phyloP scores from a whole-genome alignment of 1,140 invertebrate genomes.

The Tetraneura akinire region DNA sequence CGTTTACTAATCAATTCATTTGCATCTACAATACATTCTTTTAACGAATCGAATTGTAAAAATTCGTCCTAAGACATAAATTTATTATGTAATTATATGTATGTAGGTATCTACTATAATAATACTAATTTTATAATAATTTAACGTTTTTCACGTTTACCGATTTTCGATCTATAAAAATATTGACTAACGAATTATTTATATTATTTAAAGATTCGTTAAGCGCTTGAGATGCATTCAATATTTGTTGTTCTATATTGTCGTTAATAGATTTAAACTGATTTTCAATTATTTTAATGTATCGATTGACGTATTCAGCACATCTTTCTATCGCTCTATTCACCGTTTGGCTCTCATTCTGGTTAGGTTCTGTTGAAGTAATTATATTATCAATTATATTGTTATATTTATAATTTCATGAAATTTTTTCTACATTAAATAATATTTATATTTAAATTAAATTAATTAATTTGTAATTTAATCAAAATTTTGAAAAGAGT shows the following conservation, averaged over 20 bases:
- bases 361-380: neutral
- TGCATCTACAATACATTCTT: neutral
- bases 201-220: neutral
- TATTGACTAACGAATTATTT: neutral
- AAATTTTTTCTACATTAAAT: too few relatives aligned
- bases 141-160: neutral
- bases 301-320: neutral
- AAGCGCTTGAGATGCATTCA: neutral
- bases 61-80: neutral
- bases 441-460: too few relatives aligned
- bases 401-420: too few relatives aligned
- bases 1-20: neutral
- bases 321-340: neutral
- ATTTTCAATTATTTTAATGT: conserved; percentile 2
- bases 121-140: neutral
- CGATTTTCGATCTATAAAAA: neutral
- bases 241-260: neutral
- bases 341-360: neutral
- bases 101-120: neutral
- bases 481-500: too few relatives aligned
- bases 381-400: too few relatives aligned
- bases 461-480: too few relatives aligned
- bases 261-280: conserved; percentile 2
- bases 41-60: neutral
- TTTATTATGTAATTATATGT: neutral